These are phyloP conservation scores for Chlorops oryzae DNA, from an alignment of 1,140 invertebrate genomes.

Conservation along the genomic window DNA sequence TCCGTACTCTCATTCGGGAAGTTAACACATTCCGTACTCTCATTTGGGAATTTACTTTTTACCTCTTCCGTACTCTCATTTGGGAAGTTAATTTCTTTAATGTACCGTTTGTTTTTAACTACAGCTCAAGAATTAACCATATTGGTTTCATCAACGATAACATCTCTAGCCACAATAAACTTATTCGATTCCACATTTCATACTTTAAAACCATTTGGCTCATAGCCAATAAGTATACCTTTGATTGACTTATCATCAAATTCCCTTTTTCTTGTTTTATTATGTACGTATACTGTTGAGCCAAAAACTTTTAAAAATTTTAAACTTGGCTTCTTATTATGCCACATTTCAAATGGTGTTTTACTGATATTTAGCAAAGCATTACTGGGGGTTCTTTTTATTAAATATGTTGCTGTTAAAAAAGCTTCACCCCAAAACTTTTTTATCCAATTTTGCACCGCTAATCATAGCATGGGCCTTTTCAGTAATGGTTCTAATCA, in stretches of 20 bases:
- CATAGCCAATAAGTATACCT: slow-evolving; percentile 46
- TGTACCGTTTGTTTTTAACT: too few species aligned
- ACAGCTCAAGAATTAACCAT: slow-evolving; percentile 30
- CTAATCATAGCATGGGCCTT: slow-evolving; percentile 45
- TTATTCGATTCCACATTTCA: slow-evolving; percentile 37
- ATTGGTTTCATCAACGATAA: slow-evolving; percentile 46
- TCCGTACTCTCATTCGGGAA: too few species aligned
- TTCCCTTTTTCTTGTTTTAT: slow-evolving; percentile 45
- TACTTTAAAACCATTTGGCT: slow-evolving; percentile 48
- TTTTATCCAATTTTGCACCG: slow-evolving; percentile 28
- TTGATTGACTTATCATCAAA: slow-evolving; percentile 47
- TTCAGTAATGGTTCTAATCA: slow-evolving; percentile 48
- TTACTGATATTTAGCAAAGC: slow-evolving; percentile 29
- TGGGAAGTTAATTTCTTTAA: too few species aligned
- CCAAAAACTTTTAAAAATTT: slow-evolving; percentile 51
- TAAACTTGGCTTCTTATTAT: slow-evolving; percentile 46
- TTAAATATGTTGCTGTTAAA: slow-evolving; percentile 45
- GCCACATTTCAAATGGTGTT: slow-evolving; percentile 51
- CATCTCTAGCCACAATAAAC: slow-evolving; percentile 41
- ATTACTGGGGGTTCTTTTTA: slow-evolving; percentile 47
- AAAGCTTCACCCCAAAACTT: slow-evolving; percentile 46
- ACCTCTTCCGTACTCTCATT: too few species aligned
- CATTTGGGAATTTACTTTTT: too few species aligned
- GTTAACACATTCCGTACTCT: too few species aligned
- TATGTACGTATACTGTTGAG: slow-evolving; percentile 45